phyloP scores from a whole-genome alignment of 1,140 invertebrate genomes.

The Hydropsyche tenuis region DNA sequence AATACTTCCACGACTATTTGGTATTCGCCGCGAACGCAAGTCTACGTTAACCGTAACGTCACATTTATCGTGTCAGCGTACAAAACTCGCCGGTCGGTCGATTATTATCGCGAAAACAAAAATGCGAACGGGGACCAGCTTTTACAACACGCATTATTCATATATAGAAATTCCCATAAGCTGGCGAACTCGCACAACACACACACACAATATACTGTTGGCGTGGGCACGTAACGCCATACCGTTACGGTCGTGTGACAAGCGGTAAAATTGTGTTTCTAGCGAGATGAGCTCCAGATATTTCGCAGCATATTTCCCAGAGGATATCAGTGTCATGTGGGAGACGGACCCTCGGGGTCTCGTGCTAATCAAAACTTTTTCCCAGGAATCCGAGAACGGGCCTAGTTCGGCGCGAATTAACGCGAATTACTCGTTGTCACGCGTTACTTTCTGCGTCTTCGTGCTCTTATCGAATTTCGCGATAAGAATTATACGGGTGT shows the following conservation, averaged over 20 bases:
- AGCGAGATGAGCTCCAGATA: slow-evolving; percentile 20
- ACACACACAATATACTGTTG: no score
- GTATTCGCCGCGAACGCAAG: no score
- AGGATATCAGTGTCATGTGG: slow-evolving; percentile 25
- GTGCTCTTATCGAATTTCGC: no score
- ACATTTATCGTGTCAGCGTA: slow-evolving; percentile 1
- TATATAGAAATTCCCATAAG: no score
- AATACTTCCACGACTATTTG: no score
- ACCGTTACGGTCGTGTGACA: neutral
- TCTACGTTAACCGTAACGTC: neutral
- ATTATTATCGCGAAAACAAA: slow-evolving; percentile 5
- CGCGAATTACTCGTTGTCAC: slow-evolving; percentile 10
- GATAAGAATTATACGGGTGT: no score
- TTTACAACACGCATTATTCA: no score
- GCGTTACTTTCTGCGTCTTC: no score
- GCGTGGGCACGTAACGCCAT: no score
- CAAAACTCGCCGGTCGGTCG: slow-evolving; percentile 2
- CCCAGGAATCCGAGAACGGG: neutral
- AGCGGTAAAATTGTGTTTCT: slow-evolving; percentile 26
- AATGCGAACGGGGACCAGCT: no score
- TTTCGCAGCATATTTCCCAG: slow-evolving; percentile 25
- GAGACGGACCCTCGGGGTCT: slow-evolving; percentile 1
- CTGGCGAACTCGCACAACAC: no score
- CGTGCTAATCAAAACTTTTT: slow-evolving; percentile 28
- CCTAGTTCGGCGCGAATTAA: neutral